Base-by-base conservation (phyloP, 2,888 invertebrate genomes). In the Mythimna albipuncta region DNA sequence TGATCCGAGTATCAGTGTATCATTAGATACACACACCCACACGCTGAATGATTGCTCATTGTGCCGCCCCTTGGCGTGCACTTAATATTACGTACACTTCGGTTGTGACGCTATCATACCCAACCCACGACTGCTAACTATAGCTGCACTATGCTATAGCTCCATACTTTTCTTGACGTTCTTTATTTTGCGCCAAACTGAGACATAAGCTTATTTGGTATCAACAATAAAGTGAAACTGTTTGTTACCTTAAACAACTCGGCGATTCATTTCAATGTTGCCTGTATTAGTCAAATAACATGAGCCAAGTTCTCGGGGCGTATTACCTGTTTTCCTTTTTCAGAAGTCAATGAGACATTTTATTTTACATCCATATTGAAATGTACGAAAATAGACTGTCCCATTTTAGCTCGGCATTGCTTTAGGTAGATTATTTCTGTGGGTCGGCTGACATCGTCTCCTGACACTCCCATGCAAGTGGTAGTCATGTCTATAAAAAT, bases 1-100 rank as follows among this genome's bases (percentile, higher is more conserved):
- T 88, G 90, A 90, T 90, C 88, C 87, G 83, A 86, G 85, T 88
- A 89, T 89, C 88, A 87, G 85, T 87, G 85, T 89, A 89, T 81
- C 83, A 81, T 81, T 79, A 81, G 81, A 81, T 85, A 87, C 88
- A 89, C 88, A 86, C 89, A 86, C 88, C 89, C 86, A 90, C 89
- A 85, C 84, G 78, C 84, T 86, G 88, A 89, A 90, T 87, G 89
- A 89, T 89, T 87, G 87, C 87, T 85, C 88, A 89, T 86, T 86
- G 89, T 86, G 83, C 86, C 89, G 89, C 89, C 87, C 88, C 87
- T 89, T 89, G 84, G 85, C 89, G 86, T 87, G 84, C 83, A 77
- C 75, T 74, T 82, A 77, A 73, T 78, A 81, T 83, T 83, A 83
- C 86, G 78, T 85, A 78, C 82, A 82, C 77, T 65, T 75, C 69